These are phyloP conservation scores for Meta bourneti DNA, from an alignment of 2,888 invertebrate genomes.

Conservation along the genomic window DNA sequence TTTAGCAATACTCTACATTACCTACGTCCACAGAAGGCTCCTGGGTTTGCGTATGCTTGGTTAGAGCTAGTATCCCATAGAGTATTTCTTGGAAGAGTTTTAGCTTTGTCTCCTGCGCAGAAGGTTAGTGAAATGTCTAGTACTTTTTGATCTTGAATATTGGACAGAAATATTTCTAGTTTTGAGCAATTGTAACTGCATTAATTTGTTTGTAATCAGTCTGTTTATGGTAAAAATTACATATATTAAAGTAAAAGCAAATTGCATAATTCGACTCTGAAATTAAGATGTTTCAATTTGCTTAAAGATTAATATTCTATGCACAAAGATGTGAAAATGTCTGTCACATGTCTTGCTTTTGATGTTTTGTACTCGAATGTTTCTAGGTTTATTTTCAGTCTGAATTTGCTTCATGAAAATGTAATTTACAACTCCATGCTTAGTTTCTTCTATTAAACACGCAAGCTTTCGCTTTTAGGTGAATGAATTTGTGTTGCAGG, in stretches of 20 bases:
- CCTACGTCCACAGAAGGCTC: conserved; percentile 93
- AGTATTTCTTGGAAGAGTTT: conserved; percentile 95
- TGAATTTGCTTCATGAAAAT: background rate
- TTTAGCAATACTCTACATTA: conserved; percentile 92
- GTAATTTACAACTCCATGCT: background rate
- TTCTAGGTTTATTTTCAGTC: too few relatives aligned
- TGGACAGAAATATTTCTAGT: too few relatives aligned
- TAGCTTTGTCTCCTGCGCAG: conserved; percentile 87
- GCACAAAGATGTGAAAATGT: too few relatives aligned
- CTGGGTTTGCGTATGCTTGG: conserved; percentile 99
- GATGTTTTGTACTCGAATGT: too few relatives aligned
- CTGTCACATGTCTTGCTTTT: too few relatives aligned
- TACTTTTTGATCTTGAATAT: background rate
- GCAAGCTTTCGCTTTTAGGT: background rate
- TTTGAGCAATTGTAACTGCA: too few relatives aligned
- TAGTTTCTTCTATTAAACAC: background rate
- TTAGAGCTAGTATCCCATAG: conserved; percentile 98
- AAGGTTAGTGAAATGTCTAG: conserved; percentile 83
- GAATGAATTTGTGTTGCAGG: conserved; percentile 79
- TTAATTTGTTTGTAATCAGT: too few relatives aligned
- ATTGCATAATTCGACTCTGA: too few relatives aligned
- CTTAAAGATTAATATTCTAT: too few relatives aligned
- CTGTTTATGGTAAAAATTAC: too few relatives aligned
- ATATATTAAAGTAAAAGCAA: too few relatives aligned
- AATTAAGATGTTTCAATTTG: too few relatives aligned